Conservation (phyloP, 1,140 invertebrate genomes). For the Drosophila obscura region DNA sequence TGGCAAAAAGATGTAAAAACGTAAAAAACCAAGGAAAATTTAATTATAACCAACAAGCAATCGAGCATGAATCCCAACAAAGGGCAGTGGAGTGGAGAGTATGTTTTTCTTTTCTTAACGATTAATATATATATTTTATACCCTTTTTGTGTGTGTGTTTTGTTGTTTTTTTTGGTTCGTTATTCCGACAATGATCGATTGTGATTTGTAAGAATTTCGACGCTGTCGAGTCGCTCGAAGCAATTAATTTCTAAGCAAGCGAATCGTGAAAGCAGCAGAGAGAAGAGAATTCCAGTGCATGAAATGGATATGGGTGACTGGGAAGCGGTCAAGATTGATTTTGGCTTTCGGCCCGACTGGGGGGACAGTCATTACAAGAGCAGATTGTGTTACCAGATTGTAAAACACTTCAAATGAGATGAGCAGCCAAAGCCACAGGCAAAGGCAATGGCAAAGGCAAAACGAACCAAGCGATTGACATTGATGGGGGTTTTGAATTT, state of each 20-base stretch:
- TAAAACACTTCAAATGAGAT: constrained; percentile 60
- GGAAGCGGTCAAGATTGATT: constrained; percentile 67
- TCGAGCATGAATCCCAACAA: constrained; percentile 20
- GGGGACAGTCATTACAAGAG: constrained; percentile 38
- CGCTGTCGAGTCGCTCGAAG: constrained; percentile 34
- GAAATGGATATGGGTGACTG: constrained; percentile 69
- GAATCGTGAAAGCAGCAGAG: constrained; percentile 28
- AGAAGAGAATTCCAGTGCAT: constrained; percentile 5
- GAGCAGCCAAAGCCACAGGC: no score
- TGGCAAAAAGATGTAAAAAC: constrained; percentile 70
- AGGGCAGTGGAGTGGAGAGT: constrained; percentile 2
- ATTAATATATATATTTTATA: constrained; percentile 39
- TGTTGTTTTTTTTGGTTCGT: constrained; percentile 15
- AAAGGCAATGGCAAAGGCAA: constrained; percentile 3
- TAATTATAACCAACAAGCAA: constrained; percentile 62
- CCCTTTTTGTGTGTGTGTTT: not conserved
- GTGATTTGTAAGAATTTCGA: constrained; percentile 72
- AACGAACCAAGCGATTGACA: constrained; percentile 44
- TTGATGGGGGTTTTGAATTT: constrained; percentile 77
- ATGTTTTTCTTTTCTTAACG: constrained; percentile 38
- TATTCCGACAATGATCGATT: constrained; percentile 73
- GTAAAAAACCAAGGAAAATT: constrained; percentile 51
- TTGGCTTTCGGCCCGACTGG: constrained; percentile 41
- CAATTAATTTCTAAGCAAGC: constrained; percentile 56
- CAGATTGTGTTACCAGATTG: constrained; percentile 75